Evolutionary conservation across 2,113 vertebrate genomes (phyloP).

Genomic region (Calidris pygmaea): DNA sequence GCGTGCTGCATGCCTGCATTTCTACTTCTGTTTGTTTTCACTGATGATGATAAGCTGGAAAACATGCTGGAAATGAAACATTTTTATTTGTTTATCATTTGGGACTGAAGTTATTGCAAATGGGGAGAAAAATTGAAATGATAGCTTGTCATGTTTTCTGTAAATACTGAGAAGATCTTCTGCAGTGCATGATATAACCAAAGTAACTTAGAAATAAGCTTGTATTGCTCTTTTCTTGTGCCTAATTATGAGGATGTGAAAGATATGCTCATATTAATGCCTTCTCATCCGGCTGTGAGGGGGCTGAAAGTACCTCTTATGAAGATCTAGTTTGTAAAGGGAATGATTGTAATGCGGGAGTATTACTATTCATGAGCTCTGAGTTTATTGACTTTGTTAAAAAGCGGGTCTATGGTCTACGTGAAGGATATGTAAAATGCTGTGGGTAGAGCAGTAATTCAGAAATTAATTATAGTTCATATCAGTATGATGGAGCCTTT

Average conservation of each 20-base stretch:
- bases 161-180: background rate
- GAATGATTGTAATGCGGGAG: background rate
- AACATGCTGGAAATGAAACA: background rate
- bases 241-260: slow-evolving; percentile 50
- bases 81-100: slow-evolving; percentile 11
- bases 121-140: background rate
- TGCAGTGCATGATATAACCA: background rate
- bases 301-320: slow-evolving; percentile 35
- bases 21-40: background rate
- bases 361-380: slow-evolving; percentile 36
- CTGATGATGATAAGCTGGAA: background rate
- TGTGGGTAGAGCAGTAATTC: background rate
- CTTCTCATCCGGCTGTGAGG: slow-evolving; percentile 1
- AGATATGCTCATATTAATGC: slow-evolving; percentile 39
- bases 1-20: background rate
- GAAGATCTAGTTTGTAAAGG: slow-evolving; percentile 34
- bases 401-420: background rate
- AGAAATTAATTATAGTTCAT: background rate
- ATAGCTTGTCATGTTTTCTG: slow-evolving; percentile 19
- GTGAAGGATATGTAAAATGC: background rate
- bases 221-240: slow-evolving; percentile 6
- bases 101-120: slow-evolving; percentile 17
- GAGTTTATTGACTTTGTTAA: slow-evolving; percentile 5
- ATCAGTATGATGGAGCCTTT: background rate
- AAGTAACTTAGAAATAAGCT: slow-evolving; percentile 21